Evolutionary conservation across 1,140 invertebrate species (phyloP), one percentile per base, ranked within the genome.

Genomic region (Caligus rogercresseyi): DNA sequence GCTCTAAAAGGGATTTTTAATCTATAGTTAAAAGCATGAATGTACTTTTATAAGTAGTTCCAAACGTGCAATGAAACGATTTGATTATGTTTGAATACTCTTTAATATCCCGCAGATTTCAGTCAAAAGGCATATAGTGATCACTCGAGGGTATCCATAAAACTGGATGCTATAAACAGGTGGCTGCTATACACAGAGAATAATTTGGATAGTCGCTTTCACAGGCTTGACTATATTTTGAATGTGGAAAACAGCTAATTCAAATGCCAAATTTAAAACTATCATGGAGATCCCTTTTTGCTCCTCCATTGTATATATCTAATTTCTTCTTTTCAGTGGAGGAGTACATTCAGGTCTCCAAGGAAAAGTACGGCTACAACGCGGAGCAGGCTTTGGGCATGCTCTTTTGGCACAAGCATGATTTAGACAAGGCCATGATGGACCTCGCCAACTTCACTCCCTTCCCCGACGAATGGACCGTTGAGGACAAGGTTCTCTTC

Each of bases 391-490:
- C 93, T 21, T 75, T 98, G 25, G 93, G 92, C 14, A 94, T 97
- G 89, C 74, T 98, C 14, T 96, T 93, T 74, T 97, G 92, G 92
- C 92, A 97, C 70, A 93, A 94, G 74, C 92, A 96, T 76, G 89
- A 95, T 74, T 77, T 97, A 43, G 88, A 90, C 66, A 80, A 87
- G 68, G 92, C 93, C 2, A 83, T 92, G 1, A 76, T 86, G 69
- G 92, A 97, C 72, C 78, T 98, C 64, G 86, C 90, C 14, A 97
- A 97, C 75, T 98, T 96, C 70, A 94, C 90, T 61, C 93, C 93
- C 1, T 93, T 93, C 70, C 92, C 92, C 21, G 92, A 97, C 76
- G 92, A 98, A 70, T 98, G 93, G 93, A 91, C 91, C 15, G 86
- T 91, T 1, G 93, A 97, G 75, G 93, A 98, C 70, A 96, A 96